Evolutionary conservation across 2,113 vertebrate species (phyloP).

Genomic region (Mus pahari): DNA sequence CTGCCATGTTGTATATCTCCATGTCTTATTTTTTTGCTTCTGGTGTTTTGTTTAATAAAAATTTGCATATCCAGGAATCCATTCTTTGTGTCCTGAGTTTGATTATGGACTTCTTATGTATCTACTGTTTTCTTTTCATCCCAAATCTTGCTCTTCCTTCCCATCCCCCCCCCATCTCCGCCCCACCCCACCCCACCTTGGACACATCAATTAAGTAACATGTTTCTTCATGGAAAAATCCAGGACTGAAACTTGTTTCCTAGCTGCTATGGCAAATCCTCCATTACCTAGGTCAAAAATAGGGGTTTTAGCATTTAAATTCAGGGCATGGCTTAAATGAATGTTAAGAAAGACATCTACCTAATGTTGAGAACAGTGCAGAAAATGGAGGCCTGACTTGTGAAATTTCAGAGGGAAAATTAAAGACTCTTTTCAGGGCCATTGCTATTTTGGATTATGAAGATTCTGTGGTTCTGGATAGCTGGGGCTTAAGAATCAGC

Average conservation of each 20-base stretch:
- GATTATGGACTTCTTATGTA: background rate
- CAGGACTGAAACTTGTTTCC: conserved; percentile 8
- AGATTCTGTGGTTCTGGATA: no score
- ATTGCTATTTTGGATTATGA: no score
- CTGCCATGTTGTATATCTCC: no score
- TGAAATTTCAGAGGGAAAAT: no score
- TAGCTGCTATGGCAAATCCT: conserved; percentile 37
- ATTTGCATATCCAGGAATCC: background rate
- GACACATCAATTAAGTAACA: no score
- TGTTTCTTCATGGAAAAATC: conserved; percentile 20
- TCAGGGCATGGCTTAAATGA: background rate
- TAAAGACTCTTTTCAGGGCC: no score
- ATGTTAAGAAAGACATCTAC: conserved; percentile 8
- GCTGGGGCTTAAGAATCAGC: no score
- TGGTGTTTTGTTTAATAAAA: background rate
- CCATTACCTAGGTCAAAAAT: conserved; percentile 48
- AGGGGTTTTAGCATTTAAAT: conserved; percentile 40
- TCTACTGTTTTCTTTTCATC: conserved; percentile 37
- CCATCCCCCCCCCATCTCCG: no score
- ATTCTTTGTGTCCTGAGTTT: background rate
- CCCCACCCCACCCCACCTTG: background rate
- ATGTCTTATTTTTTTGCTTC: no score
- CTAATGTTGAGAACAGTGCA: no score
- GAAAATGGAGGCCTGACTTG: no score
- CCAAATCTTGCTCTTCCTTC: background rate